Conservation (phyloP, 1,140 invertebrate genomes). For the Drosophila repleta region DNA sequence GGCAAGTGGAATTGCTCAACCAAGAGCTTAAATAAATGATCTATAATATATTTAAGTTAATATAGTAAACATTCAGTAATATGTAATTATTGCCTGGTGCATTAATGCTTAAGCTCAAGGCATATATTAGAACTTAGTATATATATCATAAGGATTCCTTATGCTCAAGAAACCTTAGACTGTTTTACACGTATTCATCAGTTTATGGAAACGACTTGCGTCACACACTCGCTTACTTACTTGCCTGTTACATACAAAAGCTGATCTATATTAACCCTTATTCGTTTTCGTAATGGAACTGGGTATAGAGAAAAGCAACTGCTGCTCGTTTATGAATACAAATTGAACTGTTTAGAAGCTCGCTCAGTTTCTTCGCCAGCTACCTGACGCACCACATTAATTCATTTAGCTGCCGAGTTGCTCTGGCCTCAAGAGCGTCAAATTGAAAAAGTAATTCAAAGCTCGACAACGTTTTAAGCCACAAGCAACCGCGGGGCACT, state of each 20-base stretch:
- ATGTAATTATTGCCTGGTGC: too few relatives aligned
- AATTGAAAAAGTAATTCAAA: constrained; percentile 79
- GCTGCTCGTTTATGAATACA: constrained; percentile 54
- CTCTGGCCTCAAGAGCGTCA: constrained; percentile 51
- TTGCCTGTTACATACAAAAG: not conserved
- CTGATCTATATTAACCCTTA: not conserved
- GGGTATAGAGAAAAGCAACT: not conserved
- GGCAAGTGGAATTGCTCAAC: not conserved
- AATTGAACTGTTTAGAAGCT: constrained; percentile 55
- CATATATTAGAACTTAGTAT: too few relatives aligned
- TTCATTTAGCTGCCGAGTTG: constrained; percentile 71
- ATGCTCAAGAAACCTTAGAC: too few relatives aligned
- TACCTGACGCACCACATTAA: constrained; percentile 60
- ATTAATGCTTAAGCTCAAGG: too few relatives aligned
- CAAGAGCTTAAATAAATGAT: too few relatives aligned
- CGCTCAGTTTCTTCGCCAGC: constrained; percentile 18
- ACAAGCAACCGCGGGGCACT: constrained; percentile 29
- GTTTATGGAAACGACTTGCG: too few relatives aligned
- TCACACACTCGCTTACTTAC: too few relatives aligned
- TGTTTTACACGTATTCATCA: too few relatives aligned
- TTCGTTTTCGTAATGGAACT: not conserved
- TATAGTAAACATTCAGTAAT: too few relatives aligned
- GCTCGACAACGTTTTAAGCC: constrained; percentile 47
- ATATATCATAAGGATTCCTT: too few relatives aligned
- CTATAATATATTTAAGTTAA: too few relatives aligned